phyloP scores from a whole-genome alignment of 2,797 vertebrate species.

The Notolepis coatsorum region DNA sequence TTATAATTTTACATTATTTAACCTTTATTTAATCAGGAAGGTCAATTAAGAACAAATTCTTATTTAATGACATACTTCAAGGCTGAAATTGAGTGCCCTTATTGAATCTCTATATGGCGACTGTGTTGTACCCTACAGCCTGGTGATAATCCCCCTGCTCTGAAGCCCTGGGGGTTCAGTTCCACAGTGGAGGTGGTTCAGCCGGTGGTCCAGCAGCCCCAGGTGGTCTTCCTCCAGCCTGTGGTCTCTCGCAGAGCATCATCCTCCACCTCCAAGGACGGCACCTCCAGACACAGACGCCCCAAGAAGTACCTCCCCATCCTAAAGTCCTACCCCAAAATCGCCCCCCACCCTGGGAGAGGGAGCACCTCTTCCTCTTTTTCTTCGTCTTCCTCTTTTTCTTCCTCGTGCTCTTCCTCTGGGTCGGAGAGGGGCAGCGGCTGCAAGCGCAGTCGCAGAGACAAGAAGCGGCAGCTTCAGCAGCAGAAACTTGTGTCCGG shows the following conservation, averaged over 20 bases:
- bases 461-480: conserved; percentile 54
- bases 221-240: conserved; percentile 86
- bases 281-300: conserved; percentile 79
- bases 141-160: conserved; percentile 74
- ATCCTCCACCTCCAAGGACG: conserved; percentile 62
- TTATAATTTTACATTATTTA: too few relatives aligned
- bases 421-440: conserved; percentile 54
- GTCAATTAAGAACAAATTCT: too few relatives aligned
- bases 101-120: neutral
- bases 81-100: too few relatives aligned
- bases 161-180: conserved; percentile 87
- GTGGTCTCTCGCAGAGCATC: conserved; percentile 76
- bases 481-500: conserved; percentile 32
- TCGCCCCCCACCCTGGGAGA: conserved; percentile 88
- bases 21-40: too few relatives aligned
- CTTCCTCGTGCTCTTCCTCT: conserved; percentile 39
- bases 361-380: conserved; percentile 65
- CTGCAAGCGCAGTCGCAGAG: conserved; percentile 57
- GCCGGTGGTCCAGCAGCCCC: conserved; percentile 80
- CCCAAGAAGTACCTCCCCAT: conserved; percentile 90
- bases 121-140: conserved; percentile 62
- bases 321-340: conserved; percentile 92
- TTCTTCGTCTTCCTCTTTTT: conserved; percentile 35
- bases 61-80: too few relatives aligned
- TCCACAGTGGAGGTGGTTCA: conserved; percentile 78